phyloP scores from a whole-genome alignment of 1,140 invertebrate species.

The Trichomalopsis sarcophagae region DNA sequence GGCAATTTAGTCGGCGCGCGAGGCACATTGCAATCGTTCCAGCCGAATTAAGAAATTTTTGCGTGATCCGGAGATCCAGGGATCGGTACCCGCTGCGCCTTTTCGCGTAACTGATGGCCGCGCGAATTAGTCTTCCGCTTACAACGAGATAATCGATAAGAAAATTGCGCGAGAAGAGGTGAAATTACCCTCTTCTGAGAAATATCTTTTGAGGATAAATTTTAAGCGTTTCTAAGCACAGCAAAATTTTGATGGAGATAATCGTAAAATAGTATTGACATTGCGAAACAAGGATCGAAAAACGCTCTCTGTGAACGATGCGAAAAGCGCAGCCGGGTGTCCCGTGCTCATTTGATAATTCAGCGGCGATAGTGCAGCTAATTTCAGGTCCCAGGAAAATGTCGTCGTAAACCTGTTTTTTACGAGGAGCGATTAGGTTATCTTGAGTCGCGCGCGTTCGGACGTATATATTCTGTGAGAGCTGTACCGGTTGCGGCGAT shows the following conservation, averaged over 20 bases:
- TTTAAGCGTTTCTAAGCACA: no score
- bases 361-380: constrained; percentile 15
- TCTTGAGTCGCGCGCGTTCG: constrained; percentile 43
- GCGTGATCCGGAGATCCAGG: constrained; percentile 33
- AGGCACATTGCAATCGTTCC: constrained; percentile 52
- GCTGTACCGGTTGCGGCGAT: constrained; percentile 11
- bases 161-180: background rate
- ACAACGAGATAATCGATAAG: background rate
- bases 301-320: background rate
- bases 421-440: constrained; percentile 63
- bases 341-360: constrained; percentile 32
- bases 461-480: background rate
- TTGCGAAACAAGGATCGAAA: background rate
- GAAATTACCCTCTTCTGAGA: background rate
- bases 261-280: no score
- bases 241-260: background rate
- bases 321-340: background rate
- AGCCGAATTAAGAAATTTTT: constrained; percentile 66
- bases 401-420: constrained; percentile 59
- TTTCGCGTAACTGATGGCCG: constrained; percentile 5
- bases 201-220: background rate
- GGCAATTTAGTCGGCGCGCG: constrained; percentile 40
- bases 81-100: background rate
- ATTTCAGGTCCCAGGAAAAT: constrained; percentile 33
- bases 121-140: background rate